Percentiles rank a stretch among this genome's conserved stretches.
These are phyloP conservation scores for Malurus melanocephalus DNA, from an alignment of 2,113 vertebrate species.

Conservation along the genomic window DNA sequence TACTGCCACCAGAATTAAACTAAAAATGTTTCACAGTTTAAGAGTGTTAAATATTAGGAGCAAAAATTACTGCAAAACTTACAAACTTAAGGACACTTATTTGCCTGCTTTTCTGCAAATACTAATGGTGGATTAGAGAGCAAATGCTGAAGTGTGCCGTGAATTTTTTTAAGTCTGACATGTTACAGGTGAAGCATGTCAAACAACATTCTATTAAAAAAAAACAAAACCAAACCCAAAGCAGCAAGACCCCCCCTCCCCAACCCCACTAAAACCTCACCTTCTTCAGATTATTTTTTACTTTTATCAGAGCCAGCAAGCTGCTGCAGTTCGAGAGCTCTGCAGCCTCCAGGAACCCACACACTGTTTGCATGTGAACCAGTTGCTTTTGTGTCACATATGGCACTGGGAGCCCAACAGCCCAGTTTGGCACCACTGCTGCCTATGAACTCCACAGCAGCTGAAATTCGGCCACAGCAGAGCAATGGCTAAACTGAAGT, in stretches of 20 bases:
- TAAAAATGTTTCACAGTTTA: not conserved
- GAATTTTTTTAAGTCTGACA: not conserved
- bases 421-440: not conserved
- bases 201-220: not conserved
- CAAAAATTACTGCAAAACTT: not conserved
- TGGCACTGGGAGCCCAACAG: not conserved
- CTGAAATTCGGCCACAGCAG: not conserved
- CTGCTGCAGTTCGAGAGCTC: not conserved
- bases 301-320: not conserved
- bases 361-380: not conserved
- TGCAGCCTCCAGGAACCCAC: not conserved
- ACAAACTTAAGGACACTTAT: not conserved
- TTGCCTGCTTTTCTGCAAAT: not conserved
- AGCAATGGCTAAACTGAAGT: not conserved
- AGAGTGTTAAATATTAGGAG: not conserved
- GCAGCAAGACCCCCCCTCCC: not conserved
- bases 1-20: not conserved
- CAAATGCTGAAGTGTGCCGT: not conserved
- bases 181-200: rapidly evolving
- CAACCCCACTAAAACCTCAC: not conserved
- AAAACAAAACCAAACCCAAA: not conserved
- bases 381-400: not conserved
- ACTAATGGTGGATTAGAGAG: not conserved
- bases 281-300: not conserved
- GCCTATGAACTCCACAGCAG: not conserved